These are phyloP conservation scores for Musca vetustissima DNA, from an alignment of 1,140 invertebrate genomes.

Conservation along the genomic window DNA sequence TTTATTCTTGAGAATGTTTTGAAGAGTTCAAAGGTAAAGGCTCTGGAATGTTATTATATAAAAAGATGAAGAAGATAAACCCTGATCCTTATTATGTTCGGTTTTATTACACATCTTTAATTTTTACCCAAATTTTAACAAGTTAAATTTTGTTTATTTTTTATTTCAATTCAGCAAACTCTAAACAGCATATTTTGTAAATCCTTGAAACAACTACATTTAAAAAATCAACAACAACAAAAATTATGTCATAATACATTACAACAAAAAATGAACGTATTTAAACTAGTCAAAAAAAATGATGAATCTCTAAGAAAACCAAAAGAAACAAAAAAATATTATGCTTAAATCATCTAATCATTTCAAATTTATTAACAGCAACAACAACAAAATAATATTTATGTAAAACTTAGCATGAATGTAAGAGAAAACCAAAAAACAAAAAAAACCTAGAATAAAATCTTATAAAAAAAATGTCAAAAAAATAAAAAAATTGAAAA, in stretches of 20 bases:
- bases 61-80: too few relatives aligned
- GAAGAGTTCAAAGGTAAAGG: too few relatives aligned
- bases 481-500: constrained; percentile 8
- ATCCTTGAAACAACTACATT: too few relatives aligned
- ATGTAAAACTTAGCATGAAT: constrained; percentile 24
- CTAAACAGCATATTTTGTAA: too few relatives aligned
- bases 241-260: not conserved
- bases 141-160: too few relatives aligned
- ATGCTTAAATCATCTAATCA: too few relatives aligned
- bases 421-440: constrained; percentile 1
- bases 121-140: too few relatives aligned
- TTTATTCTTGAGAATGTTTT: too few relatives aligned
- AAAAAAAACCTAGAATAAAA: not conserved
- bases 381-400: constrained; percentile 6
- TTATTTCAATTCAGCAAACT: too few relatives aligned
- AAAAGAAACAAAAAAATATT: constrained; percentile 6
- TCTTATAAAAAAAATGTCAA: not conserved
- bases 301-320: not conserved
- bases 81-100: too few relatives aligned
- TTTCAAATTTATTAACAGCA: not conserved
- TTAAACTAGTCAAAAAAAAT: constrained; percentile 11
- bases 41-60: too few relatives aligned
- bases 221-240: not conserved
- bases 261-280: constrained; percentile 5
- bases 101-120: too few relatives aligned